Evolutionary conservation across 2,888 invertebrate genomes (phyloP).

Genomic region (Deilephila porcellus): DNA sequence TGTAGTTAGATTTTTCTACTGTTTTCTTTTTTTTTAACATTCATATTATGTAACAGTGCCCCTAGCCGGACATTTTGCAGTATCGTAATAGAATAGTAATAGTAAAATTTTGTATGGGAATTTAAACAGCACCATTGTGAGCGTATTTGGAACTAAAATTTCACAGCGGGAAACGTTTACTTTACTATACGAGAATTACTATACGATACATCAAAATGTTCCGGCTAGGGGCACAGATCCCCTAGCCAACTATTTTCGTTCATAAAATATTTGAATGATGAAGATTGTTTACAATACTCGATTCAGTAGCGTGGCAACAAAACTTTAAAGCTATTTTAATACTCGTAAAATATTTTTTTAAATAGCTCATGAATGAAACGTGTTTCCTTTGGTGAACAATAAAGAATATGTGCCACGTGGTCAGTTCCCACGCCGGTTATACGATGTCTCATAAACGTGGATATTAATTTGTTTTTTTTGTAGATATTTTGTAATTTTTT

Average conservation of each 20-base stretch:
- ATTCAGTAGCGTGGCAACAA: constrained; percentile 1
- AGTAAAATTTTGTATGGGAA: too few species aligned
- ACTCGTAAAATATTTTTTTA: constrained; percentile 18
- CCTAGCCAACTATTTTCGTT: neutral
- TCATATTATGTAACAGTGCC: neutral
- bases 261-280: neutral
- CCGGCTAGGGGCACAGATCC: too few species aligned
- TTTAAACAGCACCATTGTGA: too few species aligned
- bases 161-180: too few species aligned
- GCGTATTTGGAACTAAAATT: too few species aligned
- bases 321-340: neutral
- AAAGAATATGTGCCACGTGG: constrained; percentile 28
- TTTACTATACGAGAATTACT: too few species aligned
- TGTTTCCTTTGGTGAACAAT: constrained; percentile 27
- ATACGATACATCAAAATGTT: too few species aligned
- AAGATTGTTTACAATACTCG: neutral
- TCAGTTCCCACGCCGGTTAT: constrained; percentile 15
- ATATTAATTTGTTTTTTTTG: neutral
- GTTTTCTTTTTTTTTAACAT: neutral
- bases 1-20: neutral
- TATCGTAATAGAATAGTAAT: too few species aligned
- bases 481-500: neutral
- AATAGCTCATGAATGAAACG: constrained; percentile 27
- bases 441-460: neutral
- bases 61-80: too few species aligned